Percentiles rank a stretch among this genome's conserved stretches.
phyloP scores from a whole-genome alignment of 2,888 invertebrate species.

The Hyles lineata region DNA sequence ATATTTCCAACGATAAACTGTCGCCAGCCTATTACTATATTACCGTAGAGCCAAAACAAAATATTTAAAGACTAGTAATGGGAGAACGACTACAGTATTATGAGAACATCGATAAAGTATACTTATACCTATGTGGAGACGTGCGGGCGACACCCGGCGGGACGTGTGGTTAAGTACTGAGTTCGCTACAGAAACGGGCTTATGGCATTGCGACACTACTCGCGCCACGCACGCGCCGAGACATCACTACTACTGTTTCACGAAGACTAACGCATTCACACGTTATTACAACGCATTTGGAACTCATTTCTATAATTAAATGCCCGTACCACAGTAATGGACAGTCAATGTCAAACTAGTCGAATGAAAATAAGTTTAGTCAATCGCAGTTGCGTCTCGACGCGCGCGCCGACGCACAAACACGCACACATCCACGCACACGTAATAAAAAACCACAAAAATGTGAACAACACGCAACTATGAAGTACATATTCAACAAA shows the following conservation, averaged over 20 bases:
- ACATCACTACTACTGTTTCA: too few relatives aligned
- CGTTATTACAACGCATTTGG: too few relatives aligned
- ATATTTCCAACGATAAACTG: not conserved
- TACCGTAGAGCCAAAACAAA: not conserved
- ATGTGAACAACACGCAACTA: constrained; percentile 57
- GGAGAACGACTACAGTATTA: constrained; percentile 16
- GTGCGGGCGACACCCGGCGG: not conserved
- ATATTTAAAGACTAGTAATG: constrained; percentile 3
- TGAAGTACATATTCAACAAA: constrained; percentile 49
- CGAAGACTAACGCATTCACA: too few relatives aligned
- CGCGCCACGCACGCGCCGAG: constrained; percentile 9
- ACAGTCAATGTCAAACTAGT: too few relatives aligned
- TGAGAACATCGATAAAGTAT: constrained; percentile 24
- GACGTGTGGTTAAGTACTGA: constrained; percentile 12
- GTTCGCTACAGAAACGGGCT: not conserved
- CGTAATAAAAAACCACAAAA: constrained; percentile 47
- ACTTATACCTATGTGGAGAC: constrained; percentile 16
- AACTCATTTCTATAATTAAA: too few relatives aligned
- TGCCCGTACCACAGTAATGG: too few relatives aligned
- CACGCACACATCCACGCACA: constrained; percentile 38
- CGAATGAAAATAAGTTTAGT: too few relatives aligned
- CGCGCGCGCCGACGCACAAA: constrained; percentile 33
- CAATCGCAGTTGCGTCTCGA: not conserved
- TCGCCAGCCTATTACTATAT: constrained; percentile 1
- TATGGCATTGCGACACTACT: constrained; percentile 36